Evolutionary conservation across 2,797 vertebrate genomes (phyloP), one percentile per base, ranked within the genome.

Genomic region (Sebastes diaconus): DNA sequence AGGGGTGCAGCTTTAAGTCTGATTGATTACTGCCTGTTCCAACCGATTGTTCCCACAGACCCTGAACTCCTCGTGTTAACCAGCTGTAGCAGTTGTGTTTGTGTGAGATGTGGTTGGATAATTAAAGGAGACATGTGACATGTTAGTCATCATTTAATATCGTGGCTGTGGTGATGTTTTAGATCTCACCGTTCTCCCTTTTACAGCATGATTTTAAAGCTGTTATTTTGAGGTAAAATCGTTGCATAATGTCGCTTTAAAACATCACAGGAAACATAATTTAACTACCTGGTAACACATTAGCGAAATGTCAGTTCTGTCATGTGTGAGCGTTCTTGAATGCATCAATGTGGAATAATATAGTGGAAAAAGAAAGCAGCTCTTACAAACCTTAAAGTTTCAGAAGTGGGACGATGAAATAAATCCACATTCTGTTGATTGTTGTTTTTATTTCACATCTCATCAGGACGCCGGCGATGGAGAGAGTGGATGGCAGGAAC

Each of bases 391-490:
- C 50, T 39, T 39, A 39, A 13, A 39, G 36, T 39, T 14, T n/a
- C 46, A 13, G 55, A 57, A 11, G n/a, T 55, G 25, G 14, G 7
- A 46, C 12, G 16, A 29, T 59, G 36, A 14, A 36, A 39, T 27
- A 10, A 66, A 27, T 58, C 55, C 13, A 14, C 24, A 14, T 13
- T 58, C 24, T 58, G 24, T 27, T 58, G 5, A 25, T 14, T 25
- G 24, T 59, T 20, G 50, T 30, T 20, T 30, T 60, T 22, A 5
- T 63, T 2, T 57, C 16, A 46, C 42, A 18, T 46, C 42, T 46
- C 6, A 18, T 46, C n/a, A 96, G 96, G 18, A 94, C 94, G 9
- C 94, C 94, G 6, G 92, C 58, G 32, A 90, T 66, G 60, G 95
- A 96, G 84, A 90, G 93, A 20, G 86, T 46, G 2, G 93, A 94